Percentiles rank a stretch among this genome's conserved stretches.
These are phyloP conservation scores for Dipodomys merriami DNA, from an alignment of 2,113 vertebrate genomes.

Conservation along the genomic window DNA sequence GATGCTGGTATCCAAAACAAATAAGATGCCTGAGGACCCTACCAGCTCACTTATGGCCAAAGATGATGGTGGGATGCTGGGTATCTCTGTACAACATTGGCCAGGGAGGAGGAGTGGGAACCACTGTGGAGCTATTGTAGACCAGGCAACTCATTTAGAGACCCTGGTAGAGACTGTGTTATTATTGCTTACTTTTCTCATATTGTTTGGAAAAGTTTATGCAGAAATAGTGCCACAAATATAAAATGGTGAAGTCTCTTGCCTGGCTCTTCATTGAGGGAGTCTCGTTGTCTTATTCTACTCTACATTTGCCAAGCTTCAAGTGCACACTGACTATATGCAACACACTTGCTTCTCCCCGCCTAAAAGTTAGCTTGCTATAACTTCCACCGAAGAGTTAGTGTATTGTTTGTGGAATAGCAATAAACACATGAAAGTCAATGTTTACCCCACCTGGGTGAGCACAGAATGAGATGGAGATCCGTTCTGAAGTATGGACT, in stretches of 20 bases:
- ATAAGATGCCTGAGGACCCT: fast-evolving
- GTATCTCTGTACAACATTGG: background rate
- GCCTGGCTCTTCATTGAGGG: background rate
- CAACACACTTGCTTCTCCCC: background rate
- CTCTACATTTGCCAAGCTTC: background rate
- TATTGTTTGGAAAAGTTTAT: background rate
- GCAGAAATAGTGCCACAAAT: background rate
- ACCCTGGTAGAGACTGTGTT: background rate
- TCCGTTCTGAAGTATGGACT: background rate
- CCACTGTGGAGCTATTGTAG: background rate
- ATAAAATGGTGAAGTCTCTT: background rate
- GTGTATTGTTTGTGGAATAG: slow-evolving; percentile 1
- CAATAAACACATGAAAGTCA: background rate
- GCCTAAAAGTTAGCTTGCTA: background rate
- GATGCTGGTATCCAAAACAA: background rate
- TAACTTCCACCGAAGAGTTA: background rate
- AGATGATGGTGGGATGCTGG: fast-evolving
- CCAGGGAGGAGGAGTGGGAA: too few relatives aligned
- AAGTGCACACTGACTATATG: background rate
- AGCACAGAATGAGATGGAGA: background rate
- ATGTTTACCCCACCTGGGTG: background rate
- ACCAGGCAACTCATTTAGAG: background rate
- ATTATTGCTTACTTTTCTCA: background rate
- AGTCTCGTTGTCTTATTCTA: background rate
- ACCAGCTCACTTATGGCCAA: too few relatives aligned